A percentile compares a stretch with the other conserved stretches of the same genome.
Evolutionary conservation across 2,888 invertebrate species (phyloP).

Genomic region (Cybosia mesomella): DNA sequence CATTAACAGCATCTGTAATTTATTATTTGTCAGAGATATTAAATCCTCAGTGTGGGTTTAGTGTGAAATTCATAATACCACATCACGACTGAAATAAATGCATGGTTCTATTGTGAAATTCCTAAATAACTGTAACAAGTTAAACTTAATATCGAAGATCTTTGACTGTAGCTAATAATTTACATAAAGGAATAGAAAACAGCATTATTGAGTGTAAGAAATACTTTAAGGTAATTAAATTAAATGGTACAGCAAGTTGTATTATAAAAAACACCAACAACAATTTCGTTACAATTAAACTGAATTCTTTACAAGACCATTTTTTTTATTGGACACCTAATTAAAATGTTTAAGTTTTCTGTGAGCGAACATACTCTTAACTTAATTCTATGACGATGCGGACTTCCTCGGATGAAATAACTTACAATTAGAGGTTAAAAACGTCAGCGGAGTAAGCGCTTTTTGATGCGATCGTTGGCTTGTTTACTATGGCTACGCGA

Average conservation of each 20-base stretch:
- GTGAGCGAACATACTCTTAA: constrained; percentile 36
- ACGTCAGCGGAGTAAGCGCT: constrained; percentile 70
- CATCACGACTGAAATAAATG: neutral
- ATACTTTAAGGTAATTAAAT: neutral
- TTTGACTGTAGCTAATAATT: no score
- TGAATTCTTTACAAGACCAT: neutral
- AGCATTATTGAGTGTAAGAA: no score
- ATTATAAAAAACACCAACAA: no score
- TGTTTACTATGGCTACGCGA: constrained; percentile 72
- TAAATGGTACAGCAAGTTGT: no score
- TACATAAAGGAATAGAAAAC: no score
- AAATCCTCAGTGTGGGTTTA: no score
- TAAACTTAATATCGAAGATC: no score
- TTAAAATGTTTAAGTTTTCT: constrained; percentile 21
- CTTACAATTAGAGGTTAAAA: constrained; percentile 77
- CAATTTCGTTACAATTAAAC: neutral
- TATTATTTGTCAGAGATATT: no score
- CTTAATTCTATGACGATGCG: constrained; percentile 34
- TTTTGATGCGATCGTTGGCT: constrained; percentile 76
- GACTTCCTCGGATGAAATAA: constrained; percentile 63
- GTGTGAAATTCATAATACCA: no score
- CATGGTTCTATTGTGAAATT: no score
- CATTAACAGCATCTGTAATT: no score
- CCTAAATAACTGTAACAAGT: no score
- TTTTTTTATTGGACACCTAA: neutral